A percentile compares a stretch with the other conserved stretches of the same genome.
These are phyloP conservation scores for Drosophila pseudotalamancana DNA, from an alignment of 2,888 invertebrate species.

Conservation along the genomic window DNA sequence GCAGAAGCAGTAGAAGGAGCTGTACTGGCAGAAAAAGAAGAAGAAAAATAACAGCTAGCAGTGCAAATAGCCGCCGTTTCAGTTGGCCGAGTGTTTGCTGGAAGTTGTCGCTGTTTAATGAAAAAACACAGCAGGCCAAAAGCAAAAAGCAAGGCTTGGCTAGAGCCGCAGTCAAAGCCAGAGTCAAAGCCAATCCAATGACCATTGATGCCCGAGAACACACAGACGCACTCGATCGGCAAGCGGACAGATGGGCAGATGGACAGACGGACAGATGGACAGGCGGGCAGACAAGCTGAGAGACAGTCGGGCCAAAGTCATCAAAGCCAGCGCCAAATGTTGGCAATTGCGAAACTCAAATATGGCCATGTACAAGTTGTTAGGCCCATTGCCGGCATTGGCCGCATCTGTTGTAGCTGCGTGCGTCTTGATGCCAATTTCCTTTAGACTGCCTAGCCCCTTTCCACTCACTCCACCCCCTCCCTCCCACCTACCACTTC, in stretches of 20 bases:
- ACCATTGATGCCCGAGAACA: conserved; percentile 75
- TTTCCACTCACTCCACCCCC: not conserved
- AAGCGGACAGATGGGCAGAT: conserved; percentile 12
- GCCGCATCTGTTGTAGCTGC: conserved; percentile 23
- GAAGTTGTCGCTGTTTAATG: conserved; percentile 56
- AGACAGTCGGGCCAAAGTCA: conserved; percentile 50
- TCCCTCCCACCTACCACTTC: not conserved
- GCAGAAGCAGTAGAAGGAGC: conserved; percentile 10
- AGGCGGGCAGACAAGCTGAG: conserved; percentile 7
- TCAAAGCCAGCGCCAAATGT: conserved; percentile 77
- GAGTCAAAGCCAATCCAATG: conserved; percentile 43
- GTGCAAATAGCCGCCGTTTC: conserved; percentile 43
- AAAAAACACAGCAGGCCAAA: conserved; percentile 46
- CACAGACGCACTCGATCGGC: conserved; percentile 44
- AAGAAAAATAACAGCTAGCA: conserved; percentile 21
- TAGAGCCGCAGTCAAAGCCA: conserved; percentile 49
- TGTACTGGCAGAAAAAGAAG: conserved; percentile 8
- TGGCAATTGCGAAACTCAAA: conserved; percentile 61
- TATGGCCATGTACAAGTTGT: conserved; percentile 63
- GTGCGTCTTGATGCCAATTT: conserved; percentile 61
- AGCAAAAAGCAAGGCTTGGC: conserved; percentile 47
- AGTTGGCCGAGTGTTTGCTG: conserved; percentile 50
- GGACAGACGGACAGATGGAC: conserved; percentile 26
- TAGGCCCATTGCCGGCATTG: conserved; percentile 32
- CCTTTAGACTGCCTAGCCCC: conserved; percentile 34